Evolutionary conservation across 37 sponge, comb jelly and placozoan genomes (phyloP).

Genomic region (Beroe forskalii): DNA sequence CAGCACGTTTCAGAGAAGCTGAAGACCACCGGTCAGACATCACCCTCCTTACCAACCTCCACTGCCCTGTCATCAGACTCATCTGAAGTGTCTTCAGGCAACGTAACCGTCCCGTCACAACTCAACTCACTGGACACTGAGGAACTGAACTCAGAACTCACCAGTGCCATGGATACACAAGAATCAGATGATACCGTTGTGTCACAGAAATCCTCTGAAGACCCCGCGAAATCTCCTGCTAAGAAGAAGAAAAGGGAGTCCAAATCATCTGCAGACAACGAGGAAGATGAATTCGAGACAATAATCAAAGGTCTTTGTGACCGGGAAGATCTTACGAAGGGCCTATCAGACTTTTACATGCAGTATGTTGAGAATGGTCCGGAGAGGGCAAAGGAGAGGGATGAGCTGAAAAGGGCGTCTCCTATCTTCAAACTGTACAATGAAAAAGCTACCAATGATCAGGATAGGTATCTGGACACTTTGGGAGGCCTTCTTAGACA

Average conservation of each 20-base stretch:
- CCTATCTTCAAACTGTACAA: slow-evolving; percentile 20
- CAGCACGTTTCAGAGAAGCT: background rate
- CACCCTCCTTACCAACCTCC: background rate
- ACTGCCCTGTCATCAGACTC: background rate
- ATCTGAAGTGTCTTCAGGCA: background rate
- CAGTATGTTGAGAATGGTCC: background rate
- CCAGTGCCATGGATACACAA: background rate
- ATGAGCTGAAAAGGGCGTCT: background rate
- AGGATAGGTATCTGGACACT: slow-evolving; percentile 51
- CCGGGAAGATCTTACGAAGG: background rate
- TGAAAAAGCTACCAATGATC: background rate
- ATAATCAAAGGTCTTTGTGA: background rate
- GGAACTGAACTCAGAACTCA: background rate
- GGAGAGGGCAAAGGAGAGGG: slow-evolving; percentile 29
- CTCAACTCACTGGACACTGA: background rate
- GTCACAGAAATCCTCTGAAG: background rate
- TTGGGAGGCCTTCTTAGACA: slow-evolving; percentile 3
- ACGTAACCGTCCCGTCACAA: background rate
- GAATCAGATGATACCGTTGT: background rate
- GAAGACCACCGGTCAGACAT: background rate
- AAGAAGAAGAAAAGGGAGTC: background rate
- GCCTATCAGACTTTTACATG: slow-evolving; percentile 33
- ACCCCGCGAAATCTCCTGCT: background rate
- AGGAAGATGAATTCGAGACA: background rate
- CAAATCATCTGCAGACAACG: background rate